phyloP scores from a whole-genome alignment of 2,888 invertebrate species.

The Clitarchus hookeri region DNA sequence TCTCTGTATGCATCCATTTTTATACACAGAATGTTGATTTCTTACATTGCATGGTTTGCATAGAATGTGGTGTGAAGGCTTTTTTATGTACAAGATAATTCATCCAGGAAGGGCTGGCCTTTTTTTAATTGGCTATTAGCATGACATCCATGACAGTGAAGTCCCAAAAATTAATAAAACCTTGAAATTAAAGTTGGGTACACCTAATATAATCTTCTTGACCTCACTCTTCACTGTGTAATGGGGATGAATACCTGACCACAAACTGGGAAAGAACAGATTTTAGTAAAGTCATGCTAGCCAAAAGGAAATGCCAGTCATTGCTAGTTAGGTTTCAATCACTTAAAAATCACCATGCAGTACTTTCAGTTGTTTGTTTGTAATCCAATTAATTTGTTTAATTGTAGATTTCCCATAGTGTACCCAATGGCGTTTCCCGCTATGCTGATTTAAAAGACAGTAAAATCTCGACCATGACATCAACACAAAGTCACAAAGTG shows the following conservation, averaged over 20 bases:
- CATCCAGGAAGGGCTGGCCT: not conserved
- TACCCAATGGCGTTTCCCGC: slow-evolving; percentile 70
- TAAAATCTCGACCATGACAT: slow-evolving; percentile 84
- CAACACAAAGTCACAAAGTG: slow-evolving; percentile 88
- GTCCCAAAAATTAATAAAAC: too few species aligned
- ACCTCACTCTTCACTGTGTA: not conserved
- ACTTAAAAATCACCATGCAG: too few species aligned
- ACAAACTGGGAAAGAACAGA: not conserved
- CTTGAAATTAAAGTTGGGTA: too few species aligned
- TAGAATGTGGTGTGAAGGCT: too few species aligned
- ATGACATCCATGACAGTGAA: not conserved
- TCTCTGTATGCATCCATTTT: too few species aligned
- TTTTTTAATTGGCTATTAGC: not conserved
- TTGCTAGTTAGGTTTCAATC: not conserved
- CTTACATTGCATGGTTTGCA: too few species aligned
- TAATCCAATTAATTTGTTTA: slow-evolving; percentile 30
- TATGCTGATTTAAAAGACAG: slow-evolving; percentile 89
- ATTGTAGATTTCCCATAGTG: slow-evolving; percentile 60
- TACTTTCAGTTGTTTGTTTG: not conserved
- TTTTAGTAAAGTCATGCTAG: not conserved
- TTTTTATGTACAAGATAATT: too few species aligned
- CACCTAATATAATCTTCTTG: not conserved
- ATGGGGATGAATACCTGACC: not conserved
- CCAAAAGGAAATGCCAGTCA: not conserved
- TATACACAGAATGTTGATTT: too few species aligned